Base-by-base conservation (phyloP, 2,113 vertebrate species). In the Platycercus adscitus region DNA sequence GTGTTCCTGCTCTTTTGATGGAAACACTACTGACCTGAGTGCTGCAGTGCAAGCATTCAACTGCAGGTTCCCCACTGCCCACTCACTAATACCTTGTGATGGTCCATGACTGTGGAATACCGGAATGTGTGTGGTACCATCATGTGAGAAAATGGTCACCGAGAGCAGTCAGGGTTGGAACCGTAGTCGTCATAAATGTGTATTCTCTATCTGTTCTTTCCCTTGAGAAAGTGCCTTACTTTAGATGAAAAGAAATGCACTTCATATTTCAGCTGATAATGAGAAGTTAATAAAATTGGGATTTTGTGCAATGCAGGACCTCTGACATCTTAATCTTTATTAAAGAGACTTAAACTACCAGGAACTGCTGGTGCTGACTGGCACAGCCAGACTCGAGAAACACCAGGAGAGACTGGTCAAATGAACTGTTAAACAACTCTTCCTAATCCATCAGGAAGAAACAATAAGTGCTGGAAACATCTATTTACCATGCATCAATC, bases 291-390 rank as follows among this genome's bases (percentile, higher is more conserved):
- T 98, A 98, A 99, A 99, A 98, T 98, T 84, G 92, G 98, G 98
- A 98, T 99, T 98, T 98, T 97, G 95, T 96, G 96, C 98, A 98
- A 98, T 97, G 97, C 98, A 97, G 97, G 97, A 98, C 98, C 98
- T 98, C 98, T 99, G 98, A 99, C 99, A 99, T 99, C 98, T 99
- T 99, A 99, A 99, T 99, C 99, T 99, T 99, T 98, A 99, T 99
- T 99, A 99, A 99, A 98, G 98, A 98, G 99, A 98, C 99, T 98
- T 99, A 98, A 98, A 98, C 98, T 98, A 97, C 98, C 96, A 98
- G 96, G 98, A 97, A 92, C 98, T 97, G 97, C 98, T 98, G 95
- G 98, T 98, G 97, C 98, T 95, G 98, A 98, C 98, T 98, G 97
- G 98, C 98, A 98, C 98, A 98, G 98, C 97, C 97, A 96, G 98